Percentiles rank a stretch among this genome's conserved stretches.
These are phyloP conservation scores for Paratilapia polleni DNA, from an alignment of 2,113 vertebrate genomes.

Conservation along the genomic window DNA sequence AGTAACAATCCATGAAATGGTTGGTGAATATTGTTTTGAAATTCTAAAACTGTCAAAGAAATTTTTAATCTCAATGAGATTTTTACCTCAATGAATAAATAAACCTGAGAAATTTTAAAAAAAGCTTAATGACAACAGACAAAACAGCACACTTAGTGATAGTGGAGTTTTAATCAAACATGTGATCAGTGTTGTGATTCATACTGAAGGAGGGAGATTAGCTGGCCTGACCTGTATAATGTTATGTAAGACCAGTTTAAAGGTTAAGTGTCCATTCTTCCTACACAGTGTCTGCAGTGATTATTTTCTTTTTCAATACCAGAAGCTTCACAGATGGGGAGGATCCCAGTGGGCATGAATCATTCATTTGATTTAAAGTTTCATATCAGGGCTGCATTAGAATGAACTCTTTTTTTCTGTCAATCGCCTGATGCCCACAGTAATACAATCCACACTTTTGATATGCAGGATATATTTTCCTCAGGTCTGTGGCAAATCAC, in stretches of 20 bases:
- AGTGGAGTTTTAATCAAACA: too few relatives aligned
- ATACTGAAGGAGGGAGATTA: not conserved
- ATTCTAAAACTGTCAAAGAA: not conserved
- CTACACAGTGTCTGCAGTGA: not conserved
- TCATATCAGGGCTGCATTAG: not conserved
- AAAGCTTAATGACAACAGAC: too few relatives aligned
- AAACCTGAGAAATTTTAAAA: too few relatives aligned
- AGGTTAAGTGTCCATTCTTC: not conserved
- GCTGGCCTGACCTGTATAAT: not conserved
- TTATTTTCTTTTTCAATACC: constrained; percentile 1
- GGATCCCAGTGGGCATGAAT: constrained; percentile 4
- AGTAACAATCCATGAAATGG: not conserved
- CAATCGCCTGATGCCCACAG: not conserved
- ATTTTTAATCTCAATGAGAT: too few relatives aligned
- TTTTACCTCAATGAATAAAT: too few relatives aligned
- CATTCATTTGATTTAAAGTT: constrained; percentile 9
- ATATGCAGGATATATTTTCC: not conserved
- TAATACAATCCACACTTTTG: not conserved
- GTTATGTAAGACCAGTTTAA: constrained; percentile 3
- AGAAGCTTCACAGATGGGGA: not conserved
- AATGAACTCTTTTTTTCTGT: not conserved
- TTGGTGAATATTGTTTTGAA: not conserved
- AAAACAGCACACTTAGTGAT: too few relatives aligned
- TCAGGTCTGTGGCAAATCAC: not conserved
- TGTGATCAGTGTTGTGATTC: constrained; percentile 41